Percentiles rank a stretch among this genome's conserved stretches.
These are phyloP conservation scores for Calyptomena viridis DNA, from an alignment of 2,113 vertebrate genomes.

Conservation along the genomic window DNA sequence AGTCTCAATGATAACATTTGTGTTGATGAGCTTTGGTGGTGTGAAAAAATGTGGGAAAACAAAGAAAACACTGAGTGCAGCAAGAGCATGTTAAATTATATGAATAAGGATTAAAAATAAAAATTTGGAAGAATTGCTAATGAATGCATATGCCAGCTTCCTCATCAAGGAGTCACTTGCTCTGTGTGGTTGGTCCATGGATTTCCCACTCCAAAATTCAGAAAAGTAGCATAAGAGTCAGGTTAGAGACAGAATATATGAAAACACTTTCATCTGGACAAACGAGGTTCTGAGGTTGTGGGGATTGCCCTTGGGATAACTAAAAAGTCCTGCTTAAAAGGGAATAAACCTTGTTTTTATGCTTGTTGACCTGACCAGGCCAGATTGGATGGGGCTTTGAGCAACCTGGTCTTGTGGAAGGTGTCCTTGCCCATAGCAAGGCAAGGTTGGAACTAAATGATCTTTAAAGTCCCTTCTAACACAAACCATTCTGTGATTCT, in stretches of 20 bases:
- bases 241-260: background rate
- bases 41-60: background rate
- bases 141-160: background rate
- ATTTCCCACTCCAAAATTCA: background rate
- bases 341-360: background rate
- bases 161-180: background rate
- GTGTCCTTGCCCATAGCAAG: background rate
- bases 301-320: accelerated
- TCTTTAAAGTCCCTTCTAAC: background rate
- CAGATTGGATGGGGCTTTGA: background rate
- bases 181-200: background rate
- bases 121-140: background rate
- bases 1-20: background rate
- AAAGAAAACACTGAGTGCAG: background rate
- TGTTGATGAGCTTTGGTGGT: background rate
- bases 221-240: background rate
- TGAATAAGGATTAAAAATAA: background rate
- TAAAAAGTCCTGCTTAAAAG: background rate
- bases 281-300: background rate
- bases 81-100: background rate
- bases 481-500: background rate
- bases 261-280: background rate
- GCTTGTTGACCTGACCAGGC: background rate
- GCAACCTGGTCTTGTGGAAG: background rate
- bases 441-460: too few species aligned